Conservation (phyloP, 2,888 invertebrate genomes). For the Limnephilus rhombicus region DNA sequence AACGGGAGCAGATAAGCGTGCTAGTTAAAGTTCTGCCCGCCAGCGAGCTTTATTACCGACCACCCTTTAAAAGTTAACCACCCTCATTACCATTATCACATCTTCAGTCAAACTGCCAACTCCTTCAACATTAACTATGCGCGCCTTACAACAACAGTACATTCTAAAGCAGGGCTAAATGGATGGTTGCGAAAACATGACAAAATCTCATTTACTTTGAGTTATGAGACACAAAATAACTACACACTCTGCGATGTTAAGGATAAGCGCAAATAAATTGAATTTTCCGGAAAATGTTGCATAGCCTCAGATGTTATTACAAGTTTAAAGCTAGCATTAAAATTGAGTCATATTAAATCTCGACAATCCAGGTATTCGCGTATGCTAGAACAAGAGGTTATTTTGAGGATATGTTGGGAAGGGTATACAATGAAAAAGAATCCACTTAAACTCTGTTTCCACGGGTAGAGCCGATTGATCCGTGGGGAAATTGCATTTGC, state of each 20-base stretch:
- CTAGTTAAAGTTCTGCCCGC: constrained; percentile 52
- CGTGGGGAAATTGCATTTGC: constrained; percentile 57
- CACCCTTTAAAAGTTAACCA: constrained; percentile 41
- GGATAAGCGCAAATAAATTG: neutral
- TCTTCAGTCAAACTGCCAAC: constrained; percentile 28
- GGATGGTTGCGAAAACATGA: neutral
- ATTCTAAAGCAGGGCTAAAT: neutral
- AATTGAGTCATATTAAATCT: neutral
- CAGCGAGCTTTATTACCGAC: constrained; percentile 40
- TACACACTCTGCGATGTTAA: neutral
- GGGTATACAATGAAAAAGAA: constrained; percentile 8
- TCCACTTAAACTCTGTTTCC: constrained; percentile 26
- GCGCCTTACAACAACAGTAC: neutral
- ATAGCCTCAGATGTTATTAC: neutral
- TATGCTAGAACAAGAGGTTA: neutral
- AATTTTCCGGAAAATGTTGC: neutral
- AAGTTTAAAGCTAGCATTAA: neutral
- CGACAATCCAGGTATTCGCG: neutral
- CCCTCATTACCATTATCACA: constrained; percentile 47
- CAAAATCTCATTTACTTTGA: neutral
- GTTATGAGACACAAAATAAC: neutral
- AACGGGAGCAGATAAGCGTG: constrained; percentile 61
- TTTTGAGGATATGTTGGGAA: neutral
- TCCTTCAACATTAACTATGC: neutral
- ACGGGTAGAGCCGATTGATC: constrained; percentile 49